A percentile compares a stretch with the other conserved stretches of the same genome.
Evolutionary conservation across 1,140 invertebrate species (phyloP).

Genomic region (Cylas formicarius): DNA sequence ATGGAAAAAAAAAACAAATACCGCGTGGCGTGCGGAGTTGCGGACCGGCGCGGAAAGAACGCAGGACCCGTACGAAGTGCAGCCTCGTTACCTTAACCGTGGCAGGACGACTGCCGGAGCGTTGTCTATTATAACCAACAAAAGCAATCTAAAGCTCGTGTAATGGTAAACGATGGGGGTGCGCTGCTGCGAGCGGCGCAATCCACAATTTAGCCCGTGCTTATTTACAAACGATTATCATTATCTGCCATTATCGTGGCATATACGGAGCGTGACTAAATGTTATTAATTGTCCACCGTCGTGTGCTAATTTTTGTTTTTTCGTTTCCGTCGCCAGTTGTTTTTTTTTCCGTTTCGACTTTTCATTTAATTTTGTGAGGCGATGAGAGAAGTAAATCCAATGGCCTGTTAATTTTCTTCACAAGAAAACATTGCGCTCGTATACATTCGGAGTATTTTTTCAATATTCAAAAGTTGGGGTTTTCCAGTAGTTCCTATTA

Average conservation of each 20-base stretch:
- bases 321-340: no score
- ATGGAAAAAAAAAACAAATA: background rate
- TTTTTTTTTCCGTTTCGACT: no score
- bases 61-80: conserved; percentile 6
- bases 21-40: conserved; percentile 3
- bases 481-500: no score
- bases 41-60: conserved; percentile 3
- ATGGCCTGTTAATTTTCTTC: no score
- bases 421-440: no score
- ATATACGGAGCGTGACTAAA: conserved; percentile 11
- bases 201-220: conserved; percentile 20
- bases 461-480: no score
- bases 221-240: conserved; percentile 25
- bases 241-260: conserved; percentile 22
- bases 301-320: no score
- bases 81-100: background rate
- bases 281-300: conserved; percentile 15
- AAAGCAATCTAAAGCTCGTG: conserved; percentile 20
- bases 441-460: no score
- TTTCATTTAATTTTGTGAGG: no score
- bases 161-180: conserved; percentile 16
- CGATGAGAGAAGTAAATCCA: no score
- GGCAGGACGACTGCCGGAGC: conserved; percentile 5
- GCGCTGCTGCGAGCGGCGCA: conserved; percentile 22
- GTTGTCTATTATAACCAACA: conserved; percentile 13